Conservation (phyloP, 2,888 invertebrate genomes). For the Archaeoteleia sp. region DNA sequence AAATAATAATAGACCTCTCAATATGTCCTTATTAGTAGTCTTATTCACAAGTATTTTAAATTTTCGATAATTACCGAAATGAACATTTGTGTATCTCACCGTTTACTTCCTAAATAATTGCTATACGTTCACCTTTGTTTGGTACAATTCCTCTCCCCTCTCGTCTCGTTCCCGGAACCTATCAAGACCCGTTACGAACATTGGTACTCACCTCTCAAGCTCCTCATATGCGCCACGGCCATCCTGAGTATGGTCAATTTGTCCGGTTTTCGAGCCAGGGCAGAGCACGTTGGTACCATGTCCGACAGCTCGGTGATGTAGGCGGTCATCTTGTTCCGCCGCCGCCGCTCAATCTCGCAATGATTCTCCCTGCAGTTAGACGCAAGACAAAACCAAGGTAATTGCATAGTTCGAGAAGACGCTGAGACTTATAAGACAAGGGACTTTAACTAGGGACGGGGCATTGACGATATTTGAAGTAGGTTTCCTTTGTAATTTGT, state of each 20-base stretch:
- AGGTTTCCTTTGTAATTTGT: slow-evolving; percentile 12
- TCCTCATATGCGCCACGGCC: slow-evolving; percentile 99
- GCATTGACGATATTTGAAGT: slow-evolving; percentile 38
- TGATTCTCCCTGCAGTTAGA: slow-evolving; percentile 94
- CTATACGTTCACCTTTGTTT: too few species aligned
- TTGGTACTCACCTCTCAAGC: slow-evolving; percentile 85
- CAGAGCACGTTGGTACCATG: slow-evolving; percentile 99
- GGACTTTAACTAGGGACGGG: slow-evolving; percentile 27
- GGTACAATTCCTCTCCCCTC: too few species aligned
- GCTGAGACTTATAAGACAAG: slow-evolving; percentile 39
- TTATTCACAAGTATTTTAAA: too few species aligned
- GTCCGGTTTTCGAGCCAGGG: slow-evolving; percentile 98
- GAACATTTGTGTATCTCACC: too few species aligned
- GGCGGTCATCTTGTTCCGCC: slow-evolving; percentile 99
- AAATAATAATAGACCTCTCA: too few species aligned
- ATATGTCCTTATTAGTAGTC: too few species aligned
- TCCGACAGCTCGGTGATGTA: slow-evolving; percentile 99
- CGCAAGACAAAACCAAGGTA: slow-evolving; percentile 63
- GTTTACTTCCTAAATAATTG: too few species aligned
- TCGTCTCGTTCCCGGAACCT: too few species aligned
- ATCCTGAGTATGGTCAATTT: slow-evolving; percentile 98
- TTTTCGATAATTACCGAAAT: too few species aligned
- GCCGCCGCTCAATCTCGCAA: slow-evolving; percentile 98
- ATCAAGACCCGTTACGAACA: too few species aligned
- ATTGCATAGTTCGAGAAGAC: slow-evolving; percentile 62